Conservation (phyloP, 2,888 invertebrate species). For the Venustoraphidia nigricollis region DNA sequence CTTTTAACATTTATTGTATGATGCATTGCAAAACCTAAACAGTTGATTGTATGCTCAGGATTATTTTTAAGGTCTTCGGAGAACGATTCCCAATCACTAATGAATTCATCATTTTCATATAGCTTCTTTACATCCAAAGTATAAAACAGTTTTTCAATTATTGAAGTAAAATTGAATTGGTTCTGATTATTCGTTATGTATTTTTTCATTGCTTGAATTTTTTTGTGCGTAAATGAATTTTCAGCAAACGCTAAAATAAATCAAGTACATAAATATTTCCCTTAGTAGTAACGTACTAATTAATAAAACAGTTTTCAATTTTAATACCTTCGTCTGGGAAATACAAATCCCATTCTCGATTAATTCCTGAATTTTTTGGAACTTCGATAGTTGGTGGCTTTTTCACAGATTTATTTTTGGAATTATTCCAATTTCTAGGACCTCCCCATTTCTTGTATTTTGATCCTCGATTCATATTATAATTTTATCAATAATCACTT, state of each 20-base stretch:
- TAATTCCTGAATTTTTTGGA: slow-evolving; percentile 17
- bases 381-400: too few relatives aligned
- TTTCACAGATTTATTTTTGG: too few relatives aligned
- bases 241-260: slow-evolving; percentile 6
- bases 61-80: slow-evolving; percentile 44
- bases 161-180: slow-evolving; percentile 37
- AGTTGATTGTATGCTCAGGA: slow-evolving; percentile 50
- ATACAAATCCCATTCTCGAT: slow-evolving; percentile 63
- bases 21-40: slow-evolving; percentile 66
- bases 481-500: too few relatives aligned
- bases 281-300: background rate
- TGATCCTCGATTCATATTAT: too few relatives aligned
- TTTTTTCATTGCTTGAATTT: slow-evolving; percentile 34
- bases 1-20: slow-evolving; percentile 39
- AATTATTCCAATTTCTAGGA: too few relatives aligned
- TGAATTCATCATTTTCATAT: slow-evolving; percentile 37
- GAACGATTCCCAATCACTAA: slow-evolving; percentile 34
- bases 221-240: slow-evolving; percentile 30
- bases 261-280: background rate
- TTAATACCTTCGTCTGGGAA: slow-evolving; percentile 50
- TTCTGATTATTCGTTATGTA: slow-evolving; percentile 34
- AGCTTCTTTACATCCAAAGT: slow-evolving; percentile 41
- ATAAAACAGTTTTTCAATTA: slow-evolving; percentile 39
- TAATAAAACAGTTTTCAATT: background rate
- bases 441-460: too few relatives aligned